Evolutionary conservation across 2,888 invertebrate species (phyloP).

Genomic region (Epinotia ramella): DNA sequence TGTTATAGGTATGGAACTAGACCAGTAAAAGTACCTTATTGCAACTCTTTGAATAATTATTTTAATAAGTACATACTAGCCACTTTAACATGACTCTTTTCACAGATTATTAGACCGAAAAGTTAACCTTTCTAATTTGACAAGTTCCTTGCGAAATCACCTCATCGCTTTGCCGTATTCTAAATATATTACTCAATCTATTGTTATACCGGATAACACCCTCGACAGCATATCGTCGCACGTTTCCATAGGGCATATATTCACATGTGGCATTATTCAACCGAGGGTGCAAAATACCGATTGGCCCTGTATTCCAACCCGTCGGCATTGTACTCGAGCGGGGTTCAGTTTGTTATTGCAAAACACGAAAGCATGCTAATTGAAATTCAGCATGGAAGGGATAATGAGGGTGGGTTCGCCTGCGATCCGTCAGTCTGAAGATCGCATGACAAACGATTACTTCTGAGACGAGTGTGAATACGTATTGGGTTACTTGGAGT

Average conservation of each 20-base stretch:
- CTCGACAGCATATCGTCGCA: constrained; percentile 8
- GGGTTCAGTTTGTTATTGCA: constrained; percentile 75
- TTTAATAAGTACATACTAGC: background rate
- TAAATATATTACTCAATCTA: constrained; percentile 30
- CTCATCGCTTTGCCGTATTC: constrained; percentile 38
- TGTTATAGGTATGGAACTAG: too few relatives aligned
- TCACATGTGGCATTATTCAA: constrained; percentile 25
- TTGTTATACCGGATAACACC: constrained; percentile 26
- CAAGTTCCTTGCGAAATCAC: background rate
- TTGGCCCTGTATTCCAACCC: constrained; percentile 44
- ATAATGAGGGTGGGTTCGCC: constrained; percentile 75
- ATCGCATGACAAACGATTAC: constrained; percentile 61
- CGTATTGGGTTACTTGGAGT: constrained; percentile 24
- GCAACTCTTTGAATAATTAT: background rate
- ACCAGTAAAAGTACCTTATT: too few relatives aligned
- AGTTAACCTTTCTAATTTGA: constrained; percentile 50
- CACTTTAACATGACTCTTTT: background rate
- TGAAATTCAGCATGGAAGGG: constrained; percentile 85
- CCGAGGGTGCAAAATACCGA: constrained; percentile 33
- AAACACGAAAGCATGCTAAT: constrained; percentile 81
- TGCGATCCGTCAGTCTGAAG: constrained; percentile 69
- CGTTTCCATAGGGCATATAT: constrained; percentile 7
- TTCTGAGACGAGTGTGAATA: constrained; percentile 25
- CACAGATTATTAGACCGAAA: constrained; percentile 31
- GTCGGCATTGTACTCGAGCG: constrained; percentile 61